Conservation (phyloP, 2,797 vertebrate species). For the Pangasius djambal region DNA sequence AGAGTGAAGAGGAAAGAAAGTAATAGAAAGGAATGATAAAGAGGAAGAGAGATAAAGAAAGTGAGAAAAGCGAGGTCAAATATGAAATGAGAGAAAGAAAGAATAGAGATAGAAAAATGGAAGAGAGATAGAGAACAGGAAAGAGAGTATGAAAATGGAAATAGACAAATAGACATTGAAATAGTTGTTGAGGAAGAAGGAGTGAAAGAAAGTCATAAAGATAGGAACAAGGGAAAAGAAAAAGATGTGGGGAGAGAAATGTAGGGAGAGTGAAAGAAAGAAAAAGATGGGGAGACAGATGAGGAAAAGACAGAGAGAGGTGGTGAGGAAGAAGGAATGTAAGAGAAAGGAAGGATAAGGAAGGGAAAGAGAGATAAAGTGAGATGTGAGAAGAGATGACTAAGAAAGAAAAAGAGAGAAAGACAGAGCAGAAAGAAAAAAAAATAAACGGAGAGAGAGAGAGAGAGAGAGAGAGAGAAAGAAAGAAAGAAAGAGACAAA, state of each 20-base stretch:
- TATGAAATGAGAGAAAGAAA: background rate
- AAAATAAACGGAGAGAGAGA: background rate
- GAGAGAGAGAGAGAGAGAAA: background rate
- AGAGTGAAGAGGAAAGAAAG: background rate
- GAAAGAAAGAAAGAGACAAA: background rate
- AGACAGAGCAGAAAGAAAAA: background rate
- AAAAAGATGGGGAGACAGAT: background rate
- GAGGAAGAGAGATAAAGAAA: slow-evolving; percentile 49
- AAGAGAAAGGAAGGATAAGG: background rate
- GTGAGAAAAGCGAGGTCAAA: background rate
- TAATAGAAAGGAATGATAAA: background rate
- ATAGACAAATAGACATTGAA: background rate
- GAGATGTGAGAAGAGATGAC: no score
- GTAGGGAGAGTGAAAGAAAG: background rate
- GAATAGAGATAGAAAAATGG: background rate
- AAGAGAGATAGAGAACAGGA: background rate
- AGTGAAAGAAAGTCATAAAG: background rate
- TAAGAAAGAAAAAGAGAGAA: background rate
- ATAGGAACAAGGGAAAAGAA: background rate
- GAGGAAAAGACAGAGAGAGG: background rate
- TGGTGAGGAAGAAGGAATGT: background rate
- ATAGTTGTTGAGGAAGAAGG: background rate
- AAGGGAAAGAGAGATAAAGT: background rate
- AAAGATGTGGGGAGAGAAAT: background rate
- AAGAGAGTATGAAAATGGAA: background rate